Percentiles rank a stretch among this genome's conserved stretches.
phyloP scores from a whole-genome alignment of 1,140 invertebrate species.

The Alviniconcha marisindica region DNA sequence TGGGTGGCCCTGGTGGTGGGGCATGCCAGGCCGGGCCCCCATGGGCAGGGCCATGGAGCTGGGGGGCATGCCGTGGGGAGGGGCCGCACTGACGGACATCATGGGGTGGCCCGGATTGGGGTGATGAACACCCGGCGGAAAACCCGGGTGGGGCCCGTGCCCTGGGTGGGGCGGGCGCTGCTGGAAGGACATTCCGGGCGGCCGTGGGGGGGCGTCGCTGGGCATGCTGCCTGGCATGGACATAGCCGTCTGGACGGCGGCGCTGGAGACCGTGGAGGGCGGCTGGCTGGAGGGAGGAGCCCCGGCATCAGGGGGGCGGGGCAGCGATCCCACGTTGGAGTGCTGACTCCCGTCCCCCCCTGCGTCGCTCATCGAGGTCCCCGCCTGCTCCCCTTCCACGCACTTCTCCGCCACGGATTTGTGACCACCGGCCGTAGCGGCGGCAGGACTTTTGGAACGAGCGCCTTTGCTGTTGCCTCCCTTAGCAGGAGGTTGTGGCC shows the following conservation, averaged over 20 bases:
- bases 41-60: slow-evolving; percentile 31
- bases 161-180: background rate
- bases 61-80: slow-evolving; percentile 30
- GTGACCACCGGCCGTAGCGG: background rate
- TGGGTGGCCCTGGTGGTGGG: background rate
- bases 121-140: background rate
- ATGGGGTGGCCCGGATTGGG: slow-evolving; percentile 6
- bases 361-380: too few species aligned
- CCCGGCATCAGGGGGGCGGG: background rate
- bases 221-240: background rate
- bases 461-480: slow-evolving; percentile 43
- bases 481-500: slow-evolving; percentile 30
- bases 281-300: background rate
- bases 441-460: slow-evolving; percentile 48
- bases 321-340: too few species aligned
- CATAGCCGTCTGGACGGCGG: slow-evolving; percentile 5
- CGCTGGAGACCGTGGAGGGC: background rate
- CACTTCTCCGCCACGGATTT: slow-evolving; percentile 1
- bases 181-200: background rate
- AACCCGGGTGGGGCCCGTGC: slow-evolving; percentile 2
- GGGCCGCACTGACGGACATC: slow-evolving; percentile 26
- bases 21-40: slow-evolving; percentile 39
- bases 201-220: background rate
- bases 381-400: background rate
- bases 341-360: background rate